Percentiles rank a stretch among this genome's conserved stretches.
Evolutionary conservation across 1,140 invertebrate species (phyloP).

Genomic region (Drosophila fuyamai): DNA sequence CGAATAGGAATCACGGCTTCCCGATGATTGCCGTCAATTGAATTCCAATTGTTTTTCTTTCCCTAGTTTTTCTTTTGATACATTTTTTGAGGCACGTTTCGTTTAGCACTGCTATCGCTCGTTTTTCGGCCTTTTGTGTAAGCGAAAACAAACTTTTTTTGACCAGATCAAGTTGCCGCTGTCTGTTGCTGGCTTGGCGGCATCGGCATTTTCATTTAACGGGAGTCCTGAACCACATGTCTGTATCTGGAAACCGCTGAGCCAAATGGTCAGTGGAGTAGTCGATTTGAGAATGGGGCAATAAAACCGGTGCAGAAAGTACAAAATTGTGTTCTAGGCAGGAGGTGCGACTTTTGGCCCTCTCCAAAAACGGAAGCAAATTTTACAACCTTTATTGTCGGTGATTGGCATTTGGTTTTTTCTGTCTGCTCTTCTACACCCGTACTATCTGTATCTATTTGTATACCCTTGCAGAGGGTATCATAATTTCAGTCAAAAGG

Average conservation of each 20-base stretch:
- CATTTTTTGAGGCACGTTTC: constrained; percentile 60
- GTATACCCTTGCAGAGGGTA: too few relatives aligned
- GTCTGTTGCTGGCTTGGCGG: constrained; percentile 36
- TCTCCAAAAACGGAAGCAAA: constrained; percentile 25
- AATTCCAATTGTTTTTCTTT: constrained; percentile 71
- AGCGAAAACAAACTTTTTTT: constrained; percentile 58
- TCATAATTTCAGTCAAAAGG: too few relatives aligned
- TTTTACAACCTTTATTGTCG: constrained; percentile 56
- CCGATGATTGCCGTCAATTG: constrained; percentile 72
- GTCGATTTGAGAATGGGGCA: neutral
- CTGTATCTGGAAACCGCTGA: constrained; percentile 26
- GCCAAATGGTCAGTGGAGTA: neutral
- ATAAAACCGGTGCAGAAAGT: constrained; percentile 27
- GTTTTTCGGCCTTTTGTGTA: constrained; percentile 11
- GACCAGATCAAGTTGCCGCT: constrained; percentile 55
- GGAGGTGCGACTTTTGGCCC: constrained; percentile 6
- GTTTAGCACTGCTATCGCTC: constrained; percentile 28
- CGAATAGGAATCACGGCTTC: constrained; percentile 50
- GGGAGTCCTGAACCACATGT: constrained; percentile 42
- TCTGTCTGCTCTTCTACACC: too few relatives aligned
- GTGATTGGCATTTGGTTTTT: constrained; percentile 39
- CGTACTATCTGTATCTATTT: neutral
- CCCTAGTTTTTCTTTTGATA: constrained; percentile 44
- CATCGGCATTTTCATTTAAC: constrained; percentile 63
- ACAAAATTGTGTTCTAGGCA: constrained; percentile 40